These are phyloP conservation scores for Corbicula japonica DNA, from an alignment of 2,888 invertebrate species.

Conservation along the genomic window DNA sequence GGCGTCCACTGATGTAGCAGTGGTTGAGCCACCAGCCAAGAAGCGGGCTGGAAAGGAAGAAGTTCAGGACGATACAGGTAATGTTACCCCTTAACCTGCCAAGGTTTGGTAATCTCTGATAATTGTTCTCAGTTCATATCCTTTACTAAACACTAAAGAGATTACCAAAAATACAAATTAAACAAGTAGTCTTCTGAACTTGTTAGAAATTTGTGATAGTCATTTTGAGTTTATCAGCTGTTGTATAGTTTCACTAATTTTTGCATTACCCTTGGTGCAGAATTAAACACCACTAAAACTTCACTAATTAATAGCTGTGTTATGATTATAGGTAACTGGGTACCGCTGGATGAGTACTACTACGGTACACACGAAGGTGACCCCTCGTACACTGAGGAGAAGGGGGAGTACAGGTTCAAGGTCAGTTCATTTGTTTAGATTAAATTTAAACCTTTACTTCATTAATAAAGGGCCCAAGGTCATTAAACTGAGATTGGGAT, in stretches of 20 bases:
- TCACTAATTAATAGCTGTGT: slow-evolving; percentile 18
- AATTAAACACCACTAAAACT: no score
- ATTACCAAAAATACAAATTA: neutral
- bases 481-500: no score
- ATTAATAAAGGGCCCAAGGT: no score
- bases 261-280: no score
- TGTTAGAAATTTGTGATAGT: neutral
- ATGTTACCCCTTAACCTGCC: no score
- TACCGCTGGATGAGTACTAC: slow-evolving; percentile 85
- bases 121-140: neutral
- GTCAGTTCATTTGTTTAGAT: no score
- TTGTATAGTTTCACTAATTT: no score
- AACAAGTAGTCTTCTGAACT: neutral
- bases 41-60: slow-evolving; percentile 52
- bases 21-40: slow-evolving; percentile 31
- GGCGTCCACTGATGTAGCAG: neutral
- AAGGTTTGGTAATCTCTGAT: neutral
- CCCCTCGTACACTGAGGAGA: slow-evolving; percentile 81
- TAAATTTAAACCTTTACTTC: no score
- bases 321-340: slow-evolving; percentile 76
- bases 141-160: neutral
- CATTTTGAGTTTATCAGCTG: no score
- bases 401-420: slow-evolving; percentile 85
- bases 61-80: slow-evolving; percentile 37
- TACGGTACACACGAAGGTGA: slow-evolving; percentile 85